Percentiles rank a stretch among this genome's conserved stretches.
These are phyloP conservation scores for Hetaerina titia DNA, from an alignment of 2,888 invertebrate genomes.

Conservation along the genomic window DNA sequence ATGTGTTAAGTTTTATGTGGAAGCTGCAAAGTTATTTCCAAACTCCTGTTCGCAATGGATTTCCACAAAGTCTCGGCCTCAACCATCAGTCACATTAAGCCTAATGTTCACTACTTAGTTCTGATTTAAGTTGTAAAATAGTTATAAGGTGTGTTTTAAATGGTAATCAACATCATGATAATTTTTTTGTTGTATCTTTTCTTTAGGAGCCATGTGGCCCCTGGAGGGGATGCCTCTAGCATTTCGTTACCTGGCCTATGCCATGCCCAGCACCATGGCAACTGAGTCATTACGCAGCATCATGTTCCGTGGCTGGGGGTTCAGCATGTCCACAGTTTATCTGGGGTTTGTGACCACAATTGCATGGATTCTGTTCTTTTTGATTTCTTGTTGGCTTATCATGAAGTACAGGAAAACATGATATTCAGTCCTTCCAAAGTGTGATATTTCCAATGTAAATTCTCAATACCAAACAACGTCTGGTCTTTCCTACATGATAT, in stretches of 20 bases:
- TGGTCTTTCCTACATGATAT: not conserved
- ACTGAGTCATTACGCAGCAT: slow-evolving; percentile 44
- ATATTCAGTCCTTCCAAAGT: not conserved
- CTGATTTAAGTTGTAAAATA: no score
- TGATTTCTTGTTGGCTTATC: slow-evolving; percentile 1
- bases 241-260: slow-evolving; percentile 53
- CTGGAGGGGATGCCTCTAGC: slow-evolving; percentile 82
- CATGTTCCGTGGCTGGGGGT: slow-evolving; percentile 55
- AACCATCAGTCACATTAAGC: no score
- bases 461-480: not conserved
- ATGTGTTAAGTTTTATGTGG: no score
- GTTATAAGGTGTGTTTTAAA: no score
- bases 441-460: not conserved
- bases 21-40: no score
- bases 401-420: slow-evolving; percentile 31
- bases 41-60: no score
- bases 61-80: no score
- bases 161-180: not conserved
- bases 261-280: slow-evolving; percentile 52
- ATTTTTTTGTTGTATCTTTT: slow-evolving; percentile 60
- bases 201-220: slow-evolving; percentile 84
- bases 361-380: slow-evolving; percentile 45
- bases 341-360: slow-evolving; percentile 45
- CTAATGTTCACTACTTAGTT: no score
- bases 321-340: slow-evolving; percentile 23